Percentiles rank a stretch among this genome's conserved stretches.
Conservation (phyloP, 2,797 vertebrate species). For the Smutsia temminckii region DNA sequence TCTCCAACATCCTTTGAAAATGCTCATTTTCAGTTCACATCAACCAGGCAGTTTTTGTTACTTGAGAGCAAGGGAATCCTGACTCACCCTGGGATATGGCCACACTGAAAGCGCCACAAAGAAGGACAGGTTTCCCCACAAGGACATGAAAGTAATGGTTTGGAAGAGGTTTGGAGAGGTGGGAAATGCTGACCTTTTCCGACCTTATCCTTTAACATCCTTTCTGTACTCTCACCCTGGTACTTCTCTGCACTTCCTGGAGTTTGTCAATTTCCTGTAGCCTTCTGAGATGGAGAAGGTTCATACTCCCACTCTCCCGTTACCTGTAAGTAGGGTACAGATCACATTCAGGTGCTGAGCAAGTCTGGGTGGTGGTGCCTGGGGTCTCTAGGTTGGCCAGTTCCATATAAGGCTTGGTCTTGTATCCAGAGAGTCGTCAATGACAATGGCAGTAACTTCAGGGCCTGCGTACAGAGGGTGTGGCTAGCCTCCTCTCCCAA, state of each 20-base stretch:
- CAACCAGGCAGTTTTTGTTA: not conserved
- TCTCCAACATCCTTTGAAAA: not conserved
- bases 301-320: not conserved
- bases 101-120: not conserved
- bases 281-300: not conserved
- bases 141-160: not conserved
- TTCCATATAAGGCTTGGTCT: not conserved
- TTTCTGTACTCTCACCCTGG: not conserved
- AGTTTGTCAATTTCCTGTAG: not conserved
- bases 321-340: not conserved
- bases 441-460: not conserved
- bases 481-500: not conserved
- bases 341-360: not conserved
- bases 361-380: not conserved
- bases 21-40: not conserved
- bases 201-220: not conserved
- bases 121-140: not conserved
- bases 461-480: rapidly evolving
- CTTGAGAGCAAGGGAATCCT: not conserved
- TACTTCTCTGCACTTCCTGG: not conserved
- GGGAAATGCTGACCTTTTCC: not conserved
- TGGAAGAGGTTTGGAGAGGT: not conserved
- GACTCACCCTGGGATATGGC: not conserved
- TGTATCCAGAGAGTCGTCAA: not conserved
- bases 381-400: not conserved